Conservation (phyloP, 1,140 invertebrate genomes). For the Magallana angulata region DNA sequence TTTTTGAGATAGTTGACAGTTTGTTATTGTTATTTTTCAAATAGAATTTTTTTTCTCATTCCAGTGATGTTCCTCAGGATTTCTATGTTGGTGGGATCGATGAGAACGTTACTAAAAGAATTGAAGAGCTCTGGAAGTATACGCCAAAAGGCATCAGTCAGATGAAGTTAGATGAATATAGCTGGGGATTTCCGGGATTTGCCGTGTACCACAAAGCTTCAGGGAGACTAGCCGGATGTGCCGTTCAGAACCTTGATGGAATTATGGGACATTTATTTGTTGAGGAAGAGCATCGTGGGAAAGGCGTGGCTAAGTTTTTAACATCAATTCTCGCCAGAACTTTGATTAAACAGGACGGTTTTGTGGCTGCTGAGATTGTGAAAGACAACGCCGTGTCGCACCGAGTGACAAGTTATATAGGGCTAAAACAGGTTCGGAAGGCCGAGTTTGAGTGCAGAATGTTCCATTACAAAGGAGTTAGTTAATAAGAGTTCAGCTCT, state of each 20-base stretch:
- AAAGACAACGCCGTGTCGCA: neutral
- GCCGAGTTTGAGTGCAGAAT: neutral
- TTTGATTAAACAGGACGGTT: neutral
- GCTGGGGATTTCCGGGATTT: neutral
- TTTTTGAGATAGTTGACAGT: no score
- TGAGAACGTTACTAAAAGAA: neutral
- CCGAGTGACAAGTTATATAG: neutral
- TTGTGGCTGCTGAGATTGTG: neutral
- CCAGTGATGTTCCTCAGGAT: neutral
- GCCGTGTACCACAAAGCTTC: conserved; percentile 9
- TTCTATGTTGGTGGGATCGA: neutral
- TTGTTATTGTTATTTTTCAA: no score
- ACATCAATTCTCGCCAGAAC: neutral
- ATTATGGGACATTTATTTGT: conserved; percentile 26
- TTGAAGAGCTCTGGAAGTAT: conserved; percentile 1
- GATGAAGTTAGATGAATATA: conserved; percentile 1
- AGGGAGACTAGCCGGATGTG: conserved; percentile 1
- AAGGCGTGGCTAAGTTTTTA: neutral
- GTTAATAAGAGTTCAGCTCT: no score
- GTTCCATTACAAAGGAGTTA: neutral
- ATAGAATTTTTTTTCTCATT: neutral
- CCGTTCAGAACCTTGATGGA: neutral
- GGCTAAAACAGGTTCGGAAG: neutral
- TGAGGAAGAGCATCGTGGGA: neutral
- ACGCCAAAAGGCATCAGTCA: neutral